phyloP scores from a whole-genome alignment of 2,888 invertebrate species.

The Acronicta alni region DNA sequence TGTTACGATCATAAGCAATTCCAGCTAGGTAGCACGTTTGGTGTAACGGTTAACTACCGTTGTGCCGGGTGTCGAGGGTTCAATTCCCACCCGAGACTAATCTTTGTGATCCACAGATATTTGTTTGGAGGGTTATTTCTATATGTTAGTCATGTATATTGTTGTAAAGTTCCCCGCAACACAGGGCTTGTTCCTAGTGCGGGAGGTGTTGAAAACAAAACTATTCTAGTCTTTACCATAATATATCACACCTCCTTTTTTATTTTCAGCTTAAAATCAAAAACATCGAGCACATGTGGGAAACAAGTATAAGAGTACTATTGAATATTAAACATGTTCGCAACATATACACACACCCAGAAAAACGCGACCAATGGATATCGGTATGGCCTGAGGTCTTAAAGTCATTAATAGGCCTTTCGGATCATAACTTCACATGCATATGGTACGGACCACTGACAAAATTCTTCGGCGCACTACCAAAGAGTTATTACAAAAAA shows the following conservation, averaged over 20 bases:
- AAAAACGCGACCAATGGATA: conserved; percentile 89
- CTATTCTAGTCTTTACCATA: no score
- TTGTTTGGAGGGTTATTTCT: no score
- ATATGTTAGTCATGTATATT: no score
- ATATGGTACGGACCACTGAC: conserved; percentile 90
- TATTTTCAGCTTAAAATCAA: conserved; percentile 89
- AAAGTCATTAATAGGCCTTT: conserved; percentile 90
- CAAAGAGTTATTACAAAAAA: conserved; percentile 88
- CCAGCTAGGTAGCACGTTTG: no score
- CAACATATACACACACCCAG: conserved; percentile 91
- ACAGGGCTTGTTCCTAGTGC: no score
- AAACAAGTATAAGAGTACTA: conserved; percentile 89
- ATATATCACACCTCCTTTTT: conserved; percentile 3
- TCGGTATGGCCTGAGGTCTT: conserved; percentile 91
- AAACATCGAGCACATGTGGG: conserved; percentile 91
- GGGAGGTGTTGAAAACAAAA: no score
- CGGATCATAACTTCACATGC: conserved; percentile 91
- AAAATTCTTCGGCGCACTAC: conserved; percentile 89
- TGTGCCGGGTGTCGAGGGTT: no score
- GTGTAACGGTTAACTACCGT: no score
- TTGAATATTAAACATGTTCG: conserved; percentile 90
- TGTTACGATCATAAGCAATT: no score
- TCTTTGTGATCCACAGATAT: no score
- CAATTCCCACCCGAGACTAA: no score
- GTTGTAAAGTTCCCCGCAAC: no score